Conservation (phyloP, 2,888 invertebrate genomes). For the Catocala nupta region DNA sequence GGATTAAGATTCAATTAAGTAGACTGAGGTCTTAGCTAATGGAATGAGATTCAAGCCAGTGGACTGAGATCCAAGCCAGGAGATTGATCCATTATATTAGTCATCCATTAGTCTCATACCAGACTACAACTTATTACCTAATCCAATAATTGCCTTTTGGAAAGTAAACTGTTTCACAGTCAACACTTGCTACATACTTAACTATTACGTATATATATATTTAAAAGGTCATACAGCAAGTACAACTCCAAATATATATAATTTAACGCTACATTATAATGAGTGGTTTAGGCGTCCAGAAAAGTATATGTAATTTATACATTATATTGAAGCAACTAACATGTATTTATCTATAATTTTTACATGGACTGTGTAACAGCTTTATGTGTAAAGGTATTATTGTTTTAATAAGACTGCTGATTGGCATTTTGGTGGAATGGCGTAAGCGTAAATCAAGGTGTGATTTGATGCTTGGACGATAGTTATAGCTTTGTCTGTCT, state of each 20-base stretch:
- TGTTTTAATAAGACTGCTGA: not conserved
- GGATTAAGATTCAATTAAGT: no score
- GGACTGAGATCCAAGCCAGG: no score
- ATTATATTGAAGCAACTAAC: conserved; percentile 29
- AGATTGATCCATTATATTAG: no score
- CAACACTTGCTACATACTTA: conserved; percentile 10
- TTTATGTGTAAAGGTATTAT: conserved; percentile 18
- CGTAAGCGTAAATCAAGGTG: no score
- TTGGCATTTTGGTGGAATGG: not conserved
- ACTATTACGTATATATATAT: not conserved
- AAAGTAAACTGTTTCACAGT: not conserved
- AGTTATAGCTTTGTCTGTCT: no score
- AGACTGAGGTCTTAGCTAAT: no score
- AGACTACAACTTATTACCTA: no score
- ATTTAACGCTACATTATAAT: conserved; percentile 37
- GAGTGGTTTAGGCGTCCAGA: conserved; percentile 7
- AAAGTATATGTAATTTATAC: conserved; percentile 34
- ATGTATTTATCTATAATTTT: conserved; percentile 27
- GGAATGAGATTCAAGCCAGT: no score
- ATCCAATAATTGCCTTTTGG: not conserved
- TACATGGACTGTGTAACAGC: conserved; percentile 16
- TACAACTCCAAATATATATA: conserved; percentile 21
- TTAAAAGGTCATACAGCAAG: conserved; percentile 33
- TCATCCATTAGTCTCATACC: no score
- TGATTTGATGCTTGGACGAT: no score